phyloP scores from a whole-genome alignment of 1,140 invertebrate species.

The Drosophila lacteicornis region DNA sequence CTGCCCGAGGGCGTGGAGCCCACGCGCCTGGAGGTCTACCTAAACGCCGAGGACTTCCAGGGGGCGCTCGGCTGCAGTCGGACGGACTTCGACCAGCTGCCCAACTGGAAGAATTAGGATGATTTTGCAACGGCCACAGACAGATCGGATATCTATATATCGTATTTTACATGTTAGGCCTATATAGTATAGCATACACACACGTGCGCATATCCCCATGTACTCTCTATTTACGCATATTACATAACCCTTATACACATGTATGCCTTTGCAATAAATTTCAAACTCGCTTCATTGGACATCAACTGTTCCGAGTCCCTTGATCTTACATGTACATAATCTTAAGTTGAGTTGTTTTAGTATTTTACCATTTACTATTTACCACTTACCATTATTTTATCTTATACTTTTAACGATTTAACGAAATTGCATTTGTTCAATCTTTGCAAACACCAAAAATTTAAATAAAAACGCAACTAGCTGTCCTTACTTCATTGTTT shows the following conservation, averaged over 20 bases:
- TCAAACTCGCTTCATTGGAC: constrained; percentile 59
- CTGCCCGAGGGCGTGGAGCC: constrained; percentile 96
- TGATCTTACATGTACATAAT: constrained; percentile 61
- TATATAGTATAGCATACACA: constrained; percentile 48
- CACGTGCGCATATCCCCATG: constrained; percentile 72
- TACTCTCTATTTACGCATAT: constrained; percentile 68
- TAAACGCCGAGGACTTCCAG: constrained; percentile 92
- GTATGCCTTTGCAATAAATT: constrained; percentile 64
- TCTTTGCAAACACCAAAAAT: constrained; percentile 59
- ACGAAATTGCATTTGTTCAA: constrained; percentile 69
- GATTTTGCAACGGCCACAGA: constrained; percentile 54
- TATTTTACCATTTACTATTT: constrained; percentile 5
- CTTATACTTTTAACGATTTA: too few relatives aligned
- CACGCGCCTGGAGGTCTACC: constrained; percentile 93
- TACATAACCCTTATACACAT: constrained; percentile 46
- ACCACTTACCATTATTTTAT: neutral
- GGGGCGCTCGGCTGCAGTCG: constrained; percentile 91
- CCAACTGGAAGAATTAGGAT: constrained; percentile 90
- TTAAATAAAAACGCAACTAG: constrained; percentile 21
- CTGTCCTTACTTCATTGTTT: constrained; percentile 58
- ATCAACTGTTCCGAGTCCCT: constrained; percentile 31
- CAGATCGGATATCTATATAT: constrained; percentile 25
- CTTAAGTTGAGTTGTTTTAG: constrained; percentile 44
- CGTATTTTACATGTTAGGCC: constrained; percentile 43
- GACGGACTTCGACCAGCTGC: constrained; percentile 93